Percentiles rank a stretch among this genome's conserved stretches.
These are phyloP conservation scores for Cenopis cana DNA, from an alignment of 2,888 invertebrate genomes.

Conservation along the genomic window DNA sequence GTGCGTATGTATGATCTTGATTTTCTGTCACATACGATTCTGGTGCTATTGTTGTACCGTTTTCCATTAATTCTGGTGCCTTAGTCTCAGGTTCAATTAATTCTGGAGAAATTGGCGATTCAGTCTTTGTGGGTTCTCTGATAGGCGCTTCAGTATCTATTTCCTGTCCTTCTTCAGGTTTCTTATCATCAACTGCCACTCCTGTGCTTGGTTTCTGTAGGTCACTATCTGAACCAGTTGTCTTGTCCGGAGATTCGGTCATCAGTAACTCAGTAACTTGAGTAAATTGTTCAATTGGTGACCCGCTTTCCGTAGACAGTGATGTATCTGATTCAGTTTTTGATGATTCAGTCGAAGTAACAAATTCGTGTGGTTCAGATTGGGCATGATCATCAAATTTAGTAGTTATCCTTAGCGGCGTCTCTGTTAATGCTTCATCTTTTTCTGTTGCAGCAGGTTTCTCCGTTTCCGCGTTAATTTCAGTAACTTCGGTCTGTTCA, in stretches of 20 bases:
- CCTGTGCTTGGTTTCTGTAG: constrained; percentile 7
- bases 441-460: constrained; percentile 23
- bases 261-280: constrained; percentile 23
- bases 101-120: constrained; percentile 33
- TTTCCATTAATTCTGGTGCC: constrained; percentile 43
- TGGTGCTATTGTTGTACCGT: constrained; percentile 23
- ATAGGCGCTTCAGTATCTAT: constrained; percentile 27
- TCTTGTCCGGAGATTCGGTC: constrained; percentile 15
- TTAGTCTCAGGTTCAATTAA: constrained; percentile 32
- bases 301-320: constrained; percentile 21
- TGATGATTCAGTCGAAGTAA: constrained; percentile 28
- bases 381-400: constrained; percentile 29
- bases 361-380: constrained; percentile 27
- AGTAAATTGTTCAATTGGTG: neutral
- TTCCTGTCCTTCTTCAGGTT: constrained; percentile 23
- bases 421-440: constrained; percentile 32
- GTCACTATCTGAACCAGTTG: constrained; percentile 11
- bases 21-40: constrained; percentile 26
- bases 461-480: constrained; percentile 8
- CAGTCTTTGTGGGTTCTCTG: constrained; percentile 11
- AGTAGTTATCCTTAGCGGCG: constrained; percentile 42
- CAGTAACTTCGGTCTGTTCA: neutral
- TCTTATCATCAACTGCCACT: neutral
- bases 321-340: constrained; percentile 25
- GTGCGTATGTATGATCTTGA: constrained; percentile 13